These are phyloP conservation scores for Lordiphosa stackelbergi DNA, from an alignment of 1,140 invertebrate genomes.

Conservation along the genomic window DNA sequence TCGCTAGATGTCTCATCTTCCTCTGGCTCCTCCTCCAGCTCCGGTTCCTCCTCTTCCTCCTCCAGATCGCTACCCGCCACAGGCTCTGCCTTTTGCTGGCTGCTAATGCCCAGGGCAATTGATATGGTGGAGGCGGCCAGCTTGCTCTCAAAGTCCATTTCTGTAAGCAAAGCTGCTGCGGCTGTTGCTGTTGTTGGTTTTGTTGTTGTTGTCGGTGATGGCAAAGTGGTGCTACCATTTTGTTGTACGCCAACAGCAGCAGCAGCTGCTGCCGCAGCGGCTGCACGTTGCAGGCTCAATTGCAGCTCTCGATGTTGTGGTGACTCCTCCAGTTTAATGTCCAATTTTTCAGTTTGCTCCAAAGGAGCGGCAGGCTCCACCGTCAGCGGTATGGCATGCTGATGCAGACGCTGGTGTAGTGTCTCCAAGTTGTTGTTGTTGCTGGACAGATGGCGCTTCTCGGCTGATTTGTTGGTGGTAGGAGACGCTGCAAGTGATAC, in stretches of 20 bases:
- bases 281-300: constrained; percentile 55
- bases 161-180: constrained; percentile 25
- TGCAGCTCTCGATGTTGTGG: constrained; percentile 62
- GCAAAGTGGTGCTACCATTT: constrained; percentile 21
- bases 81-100: constrained; percentile 14
- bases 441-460: constrained; percentile 34
- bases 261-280: constrained; percentile 30
- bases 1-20: constrained; percentile 48
- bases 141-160: constrained; percentile 74
- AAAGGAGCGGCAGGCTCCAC: constrained; percentile 70
- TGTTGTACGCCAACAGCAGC: constrained; percentile 6
- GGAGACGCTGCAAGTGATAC: constrained; percentile 11
- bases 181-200: not conserved
- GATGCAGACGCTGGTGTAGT: constrained; percentile 58
- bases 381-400: constrained; percentile 67
- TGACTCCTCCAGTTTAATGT: constrained; percentile 70
- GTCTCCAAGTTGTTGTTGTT: constrained; percentile 39
- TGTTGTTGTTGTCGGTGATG: constrained; percentile 8
- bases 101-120: constrained; percentile 51
- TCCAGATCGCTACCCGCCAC: constrained; percentile 4
- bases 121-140: constrained; percentile 72
- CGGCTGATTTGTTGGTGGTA: constrained; percentile 24
- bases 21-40: constrained; percentile 24
- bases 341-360: constrained; percentile 73
- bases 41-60: constrained; percentile 7